A percentile compares a stretch with the other conserved stretches of the same genome.
Conservation (phyloP, 1,140 invertebrate species). For the Diabrotica virgifera region DNA sequence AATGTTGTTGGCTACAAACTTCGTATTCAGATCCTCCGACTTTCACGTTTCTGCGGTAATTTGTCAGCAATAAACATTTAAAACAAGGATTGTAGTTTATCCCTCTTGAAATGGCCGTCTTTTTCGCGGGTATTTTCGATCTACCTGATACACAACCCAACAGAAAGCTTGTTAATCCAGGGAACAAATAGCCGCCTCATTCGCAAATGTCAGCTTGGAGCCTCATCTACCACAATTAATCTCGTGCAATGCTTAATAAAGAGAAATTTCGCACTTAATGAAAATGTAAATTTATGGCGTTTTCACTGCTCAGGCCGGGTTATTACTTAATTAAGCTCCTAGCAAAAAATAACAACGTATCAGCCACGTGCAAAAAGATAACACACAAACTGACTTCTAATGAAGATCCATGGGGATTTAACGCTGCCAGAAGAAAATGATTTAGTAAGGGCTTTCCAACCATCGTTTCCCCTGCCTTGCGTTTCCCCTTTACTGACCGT, state of each 20-base stretch:
- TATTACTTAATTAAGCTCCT: constrained; percentile 17
- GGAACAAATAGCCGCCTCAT: constrained; percentile 17
- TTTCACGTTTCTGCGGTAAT: background rate
- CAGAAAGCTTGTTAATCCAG: constrained; percentile 8
- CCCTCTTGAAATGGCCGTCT: background rate
- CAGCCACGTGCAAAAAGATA: constrained; percentile 21
- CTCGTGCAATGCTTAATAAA: constrained; percentile 18
- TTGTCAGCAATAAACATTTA: background rate
- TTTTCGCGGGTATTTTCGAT: constrained; percentile 2
- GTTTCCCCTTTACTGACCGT: constrained; percentile 15
- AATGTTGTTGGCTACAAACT: no score
- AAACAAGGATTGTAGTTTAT: background rate
- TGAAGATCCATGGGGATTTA: constrained; percentile 24
- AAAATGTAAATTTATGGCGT: constrained; percentile 21
- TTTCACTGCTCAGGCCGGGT: constrained; percentile 15
- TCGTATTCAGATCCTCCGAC: no score
- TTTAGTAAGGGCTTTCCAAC: constrained; percentile 12
- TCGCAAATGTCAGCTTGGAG: constrained; percentile 9
- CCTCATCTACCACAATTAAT: constrained; percentile 18
- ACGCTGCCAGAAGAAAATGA: constrained; percentile 17
- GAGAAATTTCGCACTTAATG: constrained; percentile 20
- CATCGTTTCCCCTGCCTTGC: background rate
- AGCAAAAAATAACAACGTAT: constrained; percentile 18
- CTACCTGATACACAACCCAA: constrained; percentile 1
- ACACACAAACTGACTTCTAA: constrained; percentile 20